phyloP scores from a whole-genome alignment of 2,797 vertebrate species.

The Cottoperca gobio region DNA sequence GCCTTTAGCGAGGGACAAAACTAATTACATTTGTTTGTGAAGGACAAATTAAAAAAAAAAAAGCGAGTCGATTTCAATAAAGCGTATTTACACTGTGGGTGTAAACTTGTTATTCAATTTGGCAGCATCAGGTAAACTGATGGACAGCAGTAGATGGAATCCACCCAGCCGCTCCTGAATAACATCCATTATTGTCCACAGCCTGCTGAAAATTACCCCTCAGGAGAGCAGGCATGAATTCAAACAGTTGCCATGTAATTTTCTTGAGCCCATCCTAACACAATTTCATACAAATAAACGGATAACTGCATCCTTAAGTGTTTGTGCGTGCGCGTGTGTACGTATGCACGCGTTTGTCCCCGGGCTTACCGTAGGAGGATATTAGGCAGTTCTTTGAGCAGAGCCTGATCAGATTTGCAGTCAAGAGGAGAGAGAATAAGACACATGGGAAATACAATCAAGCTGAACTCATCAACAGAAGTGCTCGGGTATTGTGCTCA shows the following conservation, averaged over 20 bases:
- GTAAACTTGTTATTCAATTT: conserved; percentile 57
- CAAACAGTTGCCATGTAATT: conserved; percentile 39
- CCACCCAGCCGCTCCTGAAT: conserved; percentile 22
- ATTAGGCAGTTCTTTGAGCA: conserved; percentile 54
- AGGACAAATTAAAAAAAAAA: conserved; percentile 44
- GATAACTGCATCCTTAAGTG: conserved; percentile 10
- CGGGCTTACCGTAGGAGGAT: conserved; percentile 45
- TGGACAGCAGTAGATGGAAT: conserved; percentile 41
- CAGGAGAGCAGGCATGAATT: conserved; percentile 27
- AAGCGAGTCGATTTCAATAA: conserved; percentile 43
- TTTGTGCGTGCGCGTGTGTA: conserved; percentile 27
- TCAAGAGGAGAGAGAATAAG: conserved; percentile 47
- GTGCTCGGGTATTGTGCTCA: conserved; percentile 46
- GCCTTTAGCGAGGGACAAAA: conserved; percentile 14
- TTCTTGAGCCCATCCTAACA: conserved; percentile 31
- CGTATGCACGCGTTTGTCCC: conserved; percentile 48
- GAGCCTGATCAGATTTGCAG: conserved; percentile 70
- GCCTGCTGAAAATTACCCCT: conserved; percentile 34
- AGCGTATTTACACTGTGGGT: conserved; percentile 45
- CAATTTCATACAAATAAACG: conserved; percentile 42
- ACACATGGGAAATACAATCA: conserved; percentile 64
- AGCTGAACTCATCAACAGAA: conserved; percentile 57
- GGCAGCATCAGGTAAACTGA: conserved; percentile 38
- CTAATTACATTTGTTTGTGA: conserved; percentile 60
- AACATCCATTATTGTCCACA: conserved; percentile 41